A percentile compares a stretch with the other conserved stretches of the same genome.
phyloP scores from a whole-genome alignment of 1,140 invertebrate species.

The Cataglyphis hispanica region DNA sequence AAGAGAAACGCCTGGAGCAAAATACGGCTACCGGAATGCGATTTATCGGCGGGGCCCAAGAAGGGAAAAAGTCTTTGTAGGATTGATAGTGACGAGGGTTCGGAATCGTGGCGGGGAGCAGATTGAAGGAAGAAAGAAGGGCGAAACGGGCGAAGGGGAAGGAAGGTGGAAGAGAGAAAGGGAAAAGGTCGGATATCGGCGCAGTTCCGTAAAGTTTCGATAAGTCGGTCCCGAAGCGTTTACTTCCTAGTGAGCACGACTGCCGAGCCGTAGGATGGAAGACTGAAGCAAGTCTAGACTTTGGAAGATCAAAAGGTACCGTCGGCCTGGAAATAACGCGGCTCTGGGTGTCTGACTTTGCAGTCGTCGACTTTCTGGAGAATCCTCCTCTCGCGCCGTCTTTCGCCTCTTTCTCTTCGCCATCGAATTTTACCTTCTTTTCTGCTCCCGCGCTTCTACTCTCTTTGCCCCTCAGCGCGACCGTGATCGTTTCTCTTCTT shows the following conservation, averaged over 20 bases:
- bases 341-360: constrained; percentile 72
- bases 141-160: not conserved
- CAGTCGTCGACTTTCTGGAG: constrained; percentile 66
- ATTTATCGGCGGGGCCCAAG: constrained; percentile 49
- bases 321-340: constrained; percentile 80
- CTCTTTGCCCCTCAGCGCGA: not conserved
- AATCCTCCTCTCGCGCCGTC: constrained; percentile 55
- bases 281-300: constrained; percentile 79
- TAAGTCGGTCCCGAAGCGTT: constrained; percentile 78
- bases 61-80: constrained; percentile 54
- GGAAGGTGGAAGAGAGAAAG: constrained; percentile 28
- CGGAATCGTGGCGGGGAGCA: constrained; percentile 27
- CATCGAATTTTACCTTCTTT: constrained; percentile 44
- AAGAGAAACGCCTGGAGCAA: not conserved
- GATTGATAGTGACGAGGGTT: constrained; percentile 67
- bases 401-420: constrained; percentile 13
- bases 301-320: constrained; percentile 81
- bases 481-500: constrained; percentile 23
- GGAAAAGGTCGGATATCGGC: constrained; percentile 64
- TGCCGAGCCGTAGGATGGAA: constrained; percentile 67
- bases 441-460: not conserved
- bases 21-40: constrained; percentile 35
- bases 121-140: constrained; percentile 4
- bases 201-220: constrained; percentile 80
- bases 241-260: constrained; percentile 76